Base-by-base conservation (phyloP, 2,797 vertebrate genomes). In the Eutrigla gurnardus region DNA sequence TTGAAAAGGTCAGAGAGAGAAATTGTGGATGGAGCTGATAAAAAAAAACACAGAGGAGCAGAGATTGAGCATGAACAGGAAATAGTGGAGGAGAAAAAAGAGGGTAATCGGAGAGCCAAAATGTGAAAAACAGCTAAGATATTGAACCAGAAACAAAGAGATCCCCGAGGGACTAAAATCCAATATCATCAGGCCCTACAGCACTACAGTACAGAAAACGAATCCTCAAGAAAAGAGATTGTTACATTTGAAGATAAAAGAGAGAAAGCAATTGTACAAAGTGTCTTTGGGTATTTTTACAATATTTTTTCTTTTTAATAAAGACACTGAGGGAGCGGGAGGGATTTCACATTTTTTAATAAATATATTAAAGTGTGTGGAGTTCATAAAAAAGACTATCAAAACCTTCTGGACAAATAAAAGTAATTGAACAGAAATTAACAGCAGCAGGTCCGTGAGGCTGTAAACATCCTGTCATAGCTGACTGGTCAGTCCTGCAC, bases 111-210 rank as follows among this genome's bases (percentile, higher is more conserved):
- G 43, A 75, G 63, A 46, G 18, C 78, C 65, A 68, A 65, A 52
- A 83, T 70, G 65, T 75, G 17, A 77, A 75, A 25, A 82, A 72
- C n/a, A 13, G 71, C 42, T 18, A 62, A 50, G 60, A 84, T 73
- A 86, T 76, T 86, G 77, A 86, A 80, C 42, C 47, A 67, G 50
- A 82, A 84, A 76, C 39, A 70, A 76, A 70, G 18, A 77, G 36
- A 69, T 65, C 65, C 86, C 65, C 37, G 9, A 18, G 70, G 70
- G 72, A 79, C 50, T 58, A 42, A 84, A 87, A 88, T 86, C 82
- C 71, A 84, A 86, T 89, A 88, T 87, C 35, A 49, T 37, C 53
- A 47, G 43, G 8, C 59, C 77, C 77, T 25, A 35, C 87, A 84
- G 81, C 70, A 68, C 35, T 9, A 40, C 36, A 65, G 40, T 39